A percentile compares a stretch with the other conserved stretches of the same genome.
Conservation (phyloP, 2,113 vertebrate species). For the Cepphus grylle region DNA sequence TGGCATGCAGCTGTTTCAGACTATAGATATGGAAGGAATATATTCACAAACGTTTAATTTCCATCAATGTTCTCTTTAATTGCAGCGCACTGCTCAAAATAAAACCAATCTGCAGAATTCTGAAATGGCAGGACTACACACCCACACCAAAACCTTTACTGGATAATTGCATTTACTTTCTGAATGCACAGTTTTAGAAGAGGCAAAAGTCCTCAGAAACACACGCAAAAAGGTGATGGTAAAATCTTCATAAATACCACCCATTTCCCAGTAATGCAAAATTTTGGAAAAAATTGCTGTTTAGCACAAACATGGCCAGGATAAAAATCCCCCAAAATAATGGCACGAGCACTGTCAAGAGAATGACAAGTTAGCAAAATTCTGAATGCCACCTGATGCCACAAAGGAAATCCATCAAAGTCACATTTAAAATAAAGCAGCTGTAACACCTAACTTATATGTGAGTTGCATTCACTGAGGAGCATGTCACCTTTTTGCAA, state of each 20-base stretch:
- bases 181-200: conserved; percentile 17
- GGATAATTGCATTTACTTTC: conserved; percentile 49
- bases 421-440: neutral
- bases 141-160: conserved; percentile 27
- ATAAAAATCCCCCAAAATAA: neutral
- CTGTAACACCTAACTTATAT: neutral
- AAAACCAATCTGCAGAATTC: conserved; percentile 51
- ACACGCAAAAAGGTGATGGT: neutral
- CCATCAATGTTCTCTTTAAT: conserved; percentile 48
- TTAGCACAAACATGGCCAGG: neutral
- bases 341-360: neutral
- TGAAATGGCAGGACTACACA: conserved; percentile 44
- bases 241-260: conserved; percentile 30
- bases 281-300: neutral
- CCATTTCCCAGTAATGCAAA: neutral
- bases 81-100: conserved; percentile 45
- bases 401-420: conserved; percentile 33
- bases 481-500: neutral
- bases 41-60: conserved; percentile 34
- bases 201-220: conserved; percentile 30
- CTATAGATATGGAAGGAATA: neutral
- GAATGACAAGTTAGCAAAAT: conserved; percentile 9
- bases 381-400: conserved; percentile 11
- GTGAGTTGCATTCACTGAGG: neutral
- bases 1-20: conserved; percentile 37